phyloP scores from a whole-genome alignment of 1,140 invertebrate genomes.

The Trachymyrmex septentrionalis region DNA sequence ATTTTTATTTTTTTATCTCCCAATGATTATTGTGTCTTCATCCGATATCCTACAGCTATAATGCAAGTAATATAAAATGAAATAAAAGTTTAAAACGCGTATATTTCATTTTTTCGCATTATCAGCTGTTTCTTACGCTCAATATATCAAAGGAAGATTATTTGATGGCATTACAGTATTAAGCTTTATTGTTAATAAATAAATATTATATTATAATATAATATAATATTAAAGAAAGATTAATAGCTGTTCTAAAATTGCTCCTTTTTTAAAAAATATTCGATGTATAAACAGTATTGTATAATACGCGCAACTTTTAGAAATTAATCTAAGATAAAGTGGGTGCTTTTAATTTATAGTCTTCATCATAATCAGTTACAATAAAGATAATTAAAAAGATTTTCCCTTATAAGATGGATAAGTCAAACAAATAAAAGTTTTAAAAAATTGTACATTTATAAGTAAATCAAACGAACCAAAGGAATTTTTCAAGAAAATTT shows the following conservation, averaged over 20 bases:
- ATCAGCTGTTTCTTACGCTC: neutral
- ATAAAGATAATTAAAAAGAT: neutral
- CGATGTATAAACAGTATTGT: neutral
- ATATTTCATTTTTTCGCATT: neutral
- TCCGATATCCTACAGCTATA: neutral
- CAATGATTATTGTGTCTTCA: neutral
- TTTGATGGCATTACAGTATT: conserved; percentile 37
- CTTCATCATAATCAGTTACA: neutral
- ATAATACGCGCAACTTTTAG: neutral
- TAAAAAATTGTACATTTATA: neutral
- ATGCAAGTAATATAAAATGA: neutral
- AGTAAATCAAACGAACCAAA: neutral
- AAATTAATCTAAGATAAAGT: neutral
- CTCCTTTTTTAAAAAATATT: neutral
- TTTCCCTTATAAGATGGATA: neutral
- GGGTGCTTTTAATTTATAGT: neutral
- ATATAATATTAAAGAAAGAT: conserved; percentile 55
- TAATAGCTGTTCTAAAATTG: conserved; percentile 38
- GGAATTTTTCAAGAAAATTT: neutral
- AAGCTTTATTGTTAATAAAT: conserved; percentile 72
- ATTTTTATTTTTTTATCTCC: neutral
- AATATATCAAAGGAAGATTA: conserved; percentile 53
- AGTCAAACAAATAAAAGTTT: neutral
- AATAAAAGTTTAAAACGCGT: neutral
- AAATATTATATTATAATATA: conserved; percentile 62